phyloP scores from a whole-genome alignment of 2,888 invertebrate genomes.

The Hemicrepidius hirtus region DNA sequence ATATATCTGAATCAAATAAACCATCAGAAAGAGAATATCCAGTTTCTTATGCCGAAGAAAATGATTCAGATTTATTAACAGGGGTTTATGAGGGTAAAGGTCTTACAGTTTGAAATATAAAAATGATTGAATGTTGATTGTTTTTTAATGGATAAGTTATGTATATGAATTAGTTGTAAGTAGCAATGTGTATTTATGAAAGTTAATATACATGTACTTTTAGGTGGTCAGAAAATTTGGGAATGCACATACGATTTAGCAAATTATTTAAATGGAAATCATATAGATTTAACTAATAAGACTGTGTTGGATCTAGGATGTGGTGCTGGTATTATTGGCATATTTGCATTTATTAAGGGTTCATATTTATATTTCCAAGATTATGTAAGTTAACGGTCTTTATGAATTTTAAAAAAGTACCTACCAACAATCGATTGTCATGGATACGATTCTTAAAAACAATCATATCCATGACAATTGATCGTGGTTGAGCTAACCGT shows the following conservation, averaged over 20 bases:
- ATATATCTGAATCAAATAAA: background rate
- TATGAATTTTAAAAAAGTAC: no score
- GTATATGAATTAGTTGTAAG: no score
- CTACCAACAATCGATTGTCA: no score
- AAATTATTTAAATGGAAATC: conserved; percentile 75
- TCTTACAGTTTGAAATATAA: no score
- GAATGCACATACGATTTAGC: conserved; percentile 92
- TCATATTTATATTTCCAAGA: conserved; percentile 92
- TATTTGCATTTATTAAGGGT: conserved; percentile 81
- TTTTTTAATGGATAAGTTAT: no score
- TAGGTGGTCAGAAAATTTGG: conserved; percentile 97
- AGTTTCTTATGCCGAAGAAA: conserved; percentile 75
- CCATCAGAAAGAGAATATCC: conserved; percentile 8
- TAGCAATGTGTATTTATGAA: no score
- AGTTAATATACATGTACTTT: conserved; percentile 59
- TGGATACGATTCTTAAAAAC: no score
- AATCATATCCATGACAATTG: no score
- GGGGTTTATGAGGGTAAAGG: conserved; percentile 91
- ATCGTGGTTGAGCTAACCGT: no score
- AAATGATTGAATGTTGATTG: no score
- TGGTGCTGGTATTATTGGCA: conserved; percentile 92
- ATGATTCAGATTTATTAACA: conserved; percentile 83
- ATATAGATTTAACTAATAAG: conserved; percentile 72
- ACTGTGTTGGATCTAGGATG: conserved; percentile 92
- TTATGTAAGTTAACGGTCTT: conserved; percentile 95